Conservation (phyloP, 2,888 invertebrate species). For the Pyrgus malvae region DNA sequence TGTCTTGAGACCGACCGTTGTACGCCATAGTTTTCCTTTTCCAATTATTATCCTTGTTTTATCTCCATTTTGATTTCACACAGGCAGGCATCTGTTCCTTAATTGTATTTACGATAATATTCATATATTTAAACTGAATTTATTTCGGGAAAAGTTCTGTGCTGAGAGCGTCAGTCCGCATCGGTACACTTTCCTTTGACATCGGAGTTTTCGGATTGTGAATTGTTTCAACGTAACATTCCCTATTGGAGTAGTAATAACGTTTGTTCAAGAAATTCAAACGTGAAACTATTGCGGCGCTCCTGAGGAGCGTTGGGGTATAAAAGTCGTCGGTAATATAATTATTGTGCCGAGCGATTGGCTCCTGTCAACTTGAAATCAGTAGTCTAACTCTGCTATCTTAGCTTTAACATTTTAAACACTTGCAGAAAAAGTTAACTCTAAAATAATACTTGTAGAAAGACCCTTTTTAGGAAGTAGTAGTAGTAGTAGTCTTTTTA, state of each 20-base stretch:
- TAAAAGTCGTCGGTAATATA: constrained; percentile 51
- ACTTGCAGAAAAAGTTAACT: no score
- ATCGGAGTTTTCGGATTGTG: constrained; percentile 67
- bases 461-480: no score
- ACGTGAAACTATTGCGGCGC: constrained; percentile 68
- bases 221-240: constrained; percentile 72
- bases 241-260: constrained; percentile 71
- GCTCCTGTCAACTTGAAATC: not conserved
- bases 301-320: constrained; percentile 48
- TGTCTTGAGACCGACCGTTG: constrained; percentile 54
- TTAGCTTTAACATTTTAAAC: no score
- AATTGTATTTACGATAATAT: not conserved
- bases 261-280: constrained; percentile 76
- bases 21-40: constrained; percentile 32
- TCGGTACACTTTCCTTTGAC: constrained; percentile 71
- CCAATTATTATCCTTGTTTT: constrained; percentile 46
- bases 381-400: no score
- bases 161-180: constrained; percentile 36
- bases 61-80: constrained; percentile 17
- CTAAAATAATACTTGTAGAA: no score
- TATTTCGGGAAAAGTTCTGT: constrained; percentile 5
- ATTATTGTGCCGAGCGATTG: constrained; percentile 43
- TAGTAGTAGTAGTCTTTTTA: no score
- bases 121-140: not conserved
- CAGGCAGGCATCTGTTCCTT: not conserved